phyloP scores from a whole-genome alignment of 2,888 invertebrate species.

The Stenolophus ochropezus region DNA sequence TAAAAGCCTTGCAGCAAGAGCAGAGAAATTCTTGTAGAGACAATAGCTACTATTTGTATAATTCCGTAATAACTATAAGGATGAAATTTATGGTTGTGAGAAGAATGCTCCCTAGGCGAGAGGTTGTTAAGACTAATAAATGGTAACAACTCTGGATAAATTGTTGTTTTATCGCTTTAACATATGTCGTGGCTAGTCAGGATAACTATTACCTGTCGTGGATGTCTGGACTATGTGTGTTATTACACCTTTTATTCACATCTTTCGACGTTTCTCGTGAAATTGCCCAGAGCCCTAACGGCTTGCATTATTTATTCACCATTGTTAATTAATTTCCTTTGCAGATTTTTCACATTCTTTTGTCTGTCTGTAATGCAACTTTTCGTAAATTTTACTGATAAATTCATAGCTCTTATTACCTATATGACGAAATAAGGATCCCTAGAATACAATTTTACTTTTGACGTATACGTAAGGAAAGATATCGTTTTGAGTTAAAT shows the following conservation, averaged over 20 bases:
- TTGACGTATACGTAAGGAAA: too few species aligned
- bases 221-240: slow-evolving; percentile 1
- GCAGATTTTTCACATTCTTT: too few species aligned
- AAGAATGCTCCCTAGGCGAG: slow-evolving; percentile 17
- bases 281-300: not conserved
- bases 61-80: slow-evolving; percentile 52
- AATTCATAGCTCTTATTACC: too few species aligned
- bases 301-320: not conserved
- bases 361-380: too few species aligned
- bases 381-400: too few species aligned
- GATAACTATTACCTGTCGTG: slow-evolving; percentile 30
- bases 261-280: not conserved
- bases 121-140: slow-evolving; percentile 31
- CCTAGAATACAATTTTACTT: too few species aligned
- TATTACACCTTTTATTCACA: slow-evolving; percentile 30
- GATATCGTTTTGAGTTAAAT: too few species aligned
- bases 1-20: slow-evolving; percentile 12
- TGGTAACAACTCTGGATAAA: slow-evolving; percentile 45
- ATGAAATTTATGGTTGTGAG: slow-evolving; percentile 45
- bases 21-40: slow-evolving; percentile 5
- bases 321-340: not conserved
- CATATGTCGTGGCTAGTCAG: not conserved
- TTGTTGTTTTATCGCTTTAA: slow-evolving; percentile 36
- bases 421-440: too few species aligned
- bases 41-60: slow-evolving; percentile 58